Base-by-base conservation (phyloP, 2,113 vertebrate genomes). In the Gymnocephalus cernua region DNA sequence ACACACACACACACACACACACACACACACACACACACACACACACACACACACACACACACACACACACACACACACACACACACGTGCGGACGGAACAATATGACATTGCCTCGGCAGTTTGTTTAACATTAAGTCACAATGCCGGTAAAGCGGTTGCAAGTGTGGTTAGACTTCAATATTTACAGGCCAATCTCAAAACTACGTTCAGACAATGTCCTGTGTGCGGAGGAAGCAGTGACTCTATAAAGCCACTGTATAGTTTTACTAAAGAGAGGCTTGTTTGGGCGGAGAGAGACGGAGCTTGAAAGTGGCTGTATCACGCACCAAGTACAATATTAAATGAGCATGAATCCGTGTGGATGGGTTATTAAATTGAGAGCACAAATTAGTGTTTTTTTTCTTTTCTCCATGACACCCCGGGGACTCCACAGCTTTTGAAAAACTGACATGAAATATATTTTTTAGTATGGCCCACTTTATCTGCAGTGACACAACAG, bases 401-500 rank as follows among this genome's bases (percentile, higher is more conserved):
- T 16, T 35, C 12, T n/a, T 35, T 35, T 3, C 21, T 21, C 7
- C 19, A 45, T 58, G 51, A 27, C 23, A 18, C 8, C n/a, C 38
- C 45, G 47, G 1, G 1, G 35, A 8, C 38, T 56, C 4, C 1
- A 41, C 51, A 58, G 41, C n/a, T 25, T 47, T 64, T 76, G 7
- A 44, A 47, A 44, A 69, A 54, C 62, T 54, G 48, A 51, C 27
- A 66, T 7, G 45, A 25, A 25, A 67, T 65, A 23, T 63, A 8
- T 51, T 78, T 27, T 57, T 77, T 1, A 25, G 63, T 47, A 9
- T 10, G 18, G 32, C 67, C 63, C 54, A 25, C 44, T 72, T 62
- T 29, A 83, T 74, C 48, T 21, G 69, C 61, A 29, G 65, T 57
- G 78, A 80, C 77, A 82, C 56, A 32, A n/a, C 27, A 76, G 59